Conservation (phyloP, 2,888 invertebrate genomes). For the Sthenelais limicola region DNA sequence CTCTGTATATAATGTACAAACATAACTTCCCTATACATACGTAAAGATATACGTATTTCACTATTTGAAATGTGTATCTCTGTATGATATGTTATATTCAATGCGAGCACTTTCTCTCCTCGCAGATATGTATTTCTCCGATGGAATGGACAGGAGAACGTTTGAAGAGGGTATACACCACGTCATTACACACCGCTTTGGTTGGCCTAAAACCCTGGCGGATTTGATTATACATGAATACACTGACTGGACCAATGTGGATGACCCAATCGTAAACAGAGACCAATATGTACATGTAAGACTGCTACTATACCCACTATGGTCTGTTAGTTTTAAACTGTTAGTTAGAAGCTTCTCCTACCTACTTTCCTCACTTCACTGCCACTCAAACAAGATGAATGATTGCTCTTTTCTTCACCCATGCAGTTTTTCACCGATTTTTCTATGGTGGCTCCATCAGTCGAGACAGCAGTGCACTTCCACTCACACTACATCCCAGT, state of each 20-base stretch:
- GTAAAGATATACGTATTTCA: too few relatives aligned
- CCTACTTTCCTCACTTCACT: neutral
- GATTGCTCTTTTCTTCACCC: neutral
- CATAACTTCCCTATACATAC: too few relatives aligned
- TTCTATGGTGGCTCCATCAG: conserved; percentile 39
- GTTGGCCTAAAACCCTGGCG: conserved; percentile 41
- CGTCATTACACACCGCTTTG: conserved; percentile 43
- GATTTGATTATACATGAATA: conserved; percentile 46
- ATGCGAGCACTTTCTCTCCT: neutral
- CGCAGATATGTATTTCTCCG: conserved; percentile 42
- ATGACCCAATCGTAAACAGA: conserved; percentile 49
- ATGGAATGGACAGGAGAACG: conserved; percentile 43
- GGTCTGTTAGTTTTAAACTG: neutral
- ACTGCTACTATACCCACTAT: too few relatives aligned
- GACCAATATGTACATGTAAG: conserved; percentile 47
- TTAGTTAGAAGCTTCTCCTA: neutral
- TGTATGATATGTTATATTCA: neutral
- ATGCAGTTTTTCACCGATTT: conserved; percentile 44
- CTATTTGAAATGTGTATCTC: too few relatives aligned
- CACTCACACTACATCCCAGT: conserved; percentile 3
- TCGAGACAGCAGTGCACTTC: conserved; percentile 17
- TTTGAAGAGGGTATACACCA: conserved; percentile 45
- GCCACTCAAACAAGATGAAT: neutral
- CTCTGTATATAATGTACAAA: too few relatives aligned
- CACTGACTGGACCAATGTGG: conserved; percentile 46